Evolutionary conservation across 2,888 invertebrate species (phyloP).

Genomic region (Athalia rosae): DNA sequence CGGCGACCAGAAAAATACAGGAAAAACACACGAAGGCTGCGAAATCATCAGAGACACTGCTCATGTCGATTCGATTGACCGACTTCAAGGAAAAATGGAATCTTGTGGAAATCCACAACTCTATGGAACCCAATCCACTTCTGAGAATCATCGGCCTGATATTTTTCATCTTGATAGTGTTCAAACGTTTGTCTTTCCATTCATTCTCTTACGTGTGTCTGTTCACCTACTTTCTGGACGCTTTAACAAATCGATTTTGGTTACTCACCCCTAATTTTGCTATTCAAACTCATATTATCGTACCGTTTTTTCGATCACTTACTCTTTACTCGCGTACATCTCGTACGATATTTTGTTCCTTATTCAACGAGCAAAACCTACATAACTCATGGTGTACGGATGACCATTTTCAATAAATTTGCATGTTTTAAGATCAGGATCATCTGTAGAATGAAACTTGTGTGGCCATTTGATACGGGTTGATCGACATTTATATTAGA

Average conservation of each 20-base stretch:
- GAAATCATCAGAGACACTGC: slow-evolving; percentile 39
- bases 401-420: too few relatives aligned
- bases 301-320: neutral
- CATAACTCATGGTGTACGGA: too few relatives aligned
- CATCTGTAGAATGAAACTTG: too few relatives aligned
- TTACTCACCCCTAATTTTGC: slow-evolving; percentile 17
- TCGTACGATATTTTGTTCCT: too few relatives aligned
- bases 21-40: slow-evolving; percentile 43
- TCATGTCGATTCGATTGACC: slow-evolving; percentile 25
- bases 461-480: too few relatives aligned
- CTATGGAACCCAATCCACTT: slow-evolving; percentile 29
- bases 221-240: slow-evolving; percentile 6
- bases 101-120: slow-evolving; percentile 16
- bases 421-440: too few relatives aligned
- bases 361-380: too few relatives aligned
- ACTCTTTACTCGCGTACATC: neutral
- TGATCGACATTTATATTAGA: too few relatives aligned
- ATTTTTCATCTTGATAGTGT: slow-evolving; percentile 39
- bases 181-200: slow-evolving; percentile 43
- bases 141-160: slow-evolving; percentile 39
- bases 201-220: slow-evolving; percentile 39
- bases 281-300: neutral
- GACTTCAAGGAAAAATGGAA: slow-evolving; percentile 7
- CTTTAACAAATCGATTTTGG: slow-evolving; percentile 20
- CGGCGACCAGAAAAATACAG: slow-evolving; percentile 44